A percentile compares a stretch with the other conserved stretches of the same genome.
phyloP scores from a whole-genome alignment of 2,888 invertebrate genomes.

The Noctua fimbriata region DNA sequence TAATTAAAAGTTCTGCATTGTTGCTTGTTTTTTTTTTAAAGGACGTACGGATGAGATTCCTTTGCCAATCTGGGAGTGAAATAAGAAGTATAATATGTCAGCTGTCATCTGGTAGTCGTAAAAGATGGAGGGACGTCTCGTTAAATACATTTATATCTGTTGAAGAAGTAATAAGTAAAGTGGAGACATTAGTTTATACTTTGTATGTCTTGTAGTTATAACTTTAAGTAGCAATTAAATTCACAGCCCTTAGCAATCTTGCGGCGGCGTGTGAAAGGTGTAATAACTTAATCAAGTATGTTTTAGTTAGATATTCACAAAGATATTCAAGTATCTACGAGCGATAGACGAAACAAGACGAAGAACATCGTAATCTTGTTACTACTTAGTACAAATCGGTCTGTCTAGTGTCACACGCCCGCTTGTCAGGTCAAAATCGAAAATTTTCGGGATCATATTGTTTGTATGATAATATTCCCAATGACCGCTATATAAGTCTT shows the following conservation, averaged over 20 bases:
- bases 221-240: not conserved
- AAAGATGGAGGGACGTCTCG: constrained; percentile 43
- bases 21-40: constrained; percentile 42
- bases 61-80: constrained; percentile 45
- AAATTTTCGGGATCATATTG: too few relatives aligned
- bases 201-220: not conserved
- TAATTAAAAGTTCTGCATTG: constrained; percentile 53
- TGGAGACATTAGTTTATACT: constrained; percentile 6
- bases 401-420: too few relatives aligned
- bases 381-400: too few relatives aligned
- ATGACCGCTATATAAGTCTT: too few relatives aligned
- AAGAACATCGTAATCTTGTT: too few relatives aligned
- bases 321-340: too few relatives aligned
- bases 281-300: not conserved
- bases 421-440: too few relatives aligned
- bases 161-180: constrained; percentile 24
- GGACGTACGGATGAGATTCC: constrained; percentile 46
- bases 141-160: constrained; percentile 51
- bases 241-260: not conserved
- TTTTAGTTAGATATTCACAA: not conserved
- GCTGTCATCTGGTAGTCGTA: constrained; percentile 48
- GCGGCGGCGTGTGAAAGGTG: not conserved
- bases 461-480: too few relatives aligned
- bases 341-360: too few relatives aligned
- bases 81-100: constrained; percentile 51